phyloP scores from a whole-genome alignment of 2,113 vertebrate genomes.

The Oreochromis tanganicae region DNA sequence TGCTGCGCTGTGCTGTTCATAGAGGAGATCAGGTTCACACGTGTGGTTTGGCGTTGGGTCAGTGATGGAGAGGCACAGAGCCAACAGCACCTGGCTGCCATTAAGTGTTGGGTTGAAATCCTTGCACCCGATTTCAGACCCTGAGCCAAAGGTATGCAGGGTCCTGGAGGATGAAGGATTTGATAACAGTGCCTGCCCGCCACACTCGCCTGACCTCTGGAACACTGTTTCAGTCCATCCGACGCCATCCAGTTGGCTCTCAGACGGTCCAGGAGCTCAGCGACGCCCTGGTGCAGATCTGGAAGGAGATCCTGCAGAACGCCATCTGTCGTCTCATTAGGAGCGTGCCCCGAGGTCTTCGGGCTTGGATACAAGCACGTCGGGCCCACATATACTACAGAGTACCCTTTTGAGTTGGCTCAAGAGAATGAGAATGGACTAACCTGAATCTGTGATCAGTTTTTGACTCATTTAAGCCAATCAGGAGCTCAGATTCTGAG shows the following conservation, averaged over 20 bases:
- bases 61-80: neutral
- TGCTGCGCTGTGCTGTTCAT: neutral
- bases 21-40: too few relatives aligned
- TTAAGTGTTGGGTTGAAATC: neutral
- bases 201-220: neutral
- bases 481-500: neutral
- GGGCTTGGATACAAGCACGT: neutral
- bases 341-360: neutral
- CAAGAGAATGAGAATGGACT: too few relatives aligned
- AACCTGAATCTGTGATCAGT: neutral
- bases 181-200: too few relatives aligned
- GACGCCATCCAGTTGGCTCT: accelerated
- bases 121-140: neutral
- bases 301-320: neutral
- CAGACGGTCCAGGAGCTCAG: neutral
- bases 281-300: neutral
- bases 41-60: neutral
- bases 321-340: neutral
- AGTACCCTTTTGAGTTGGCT: neutral
- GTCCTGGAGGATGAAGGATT: neutral
- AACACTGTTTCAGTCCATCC: neutral
- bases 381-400: neutral
- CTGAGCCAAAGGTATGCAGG: neutral
- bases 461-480: neutral
- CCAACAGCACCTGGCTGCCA: neutral